phyloP scores from a whole-genome alignment of 2,888 invertebrate genomes.

The Agrochola circellaris region DNA sequence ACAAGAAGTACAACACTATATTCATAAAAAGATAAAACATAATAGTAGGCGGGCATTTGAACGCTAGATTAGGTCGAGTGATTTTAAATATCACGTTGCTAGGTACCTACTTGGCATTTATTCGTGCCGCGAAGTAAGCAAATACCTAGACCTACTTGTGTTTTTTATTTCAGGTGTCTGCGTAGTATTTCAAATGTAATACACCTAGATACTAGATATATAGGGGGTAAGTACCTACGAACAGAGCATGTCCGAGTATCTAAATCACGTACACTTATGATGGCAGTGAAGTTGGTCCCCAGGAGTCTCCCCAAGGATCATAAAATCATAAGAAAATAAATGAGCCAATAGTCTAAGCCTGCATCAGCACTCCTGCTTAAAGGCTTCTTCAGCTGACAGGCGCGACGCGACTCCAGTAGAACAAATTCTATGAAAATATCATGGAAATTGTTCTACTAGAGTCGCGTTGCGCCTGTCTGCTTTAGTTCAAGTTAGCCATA shows the following conservation, averaged over 20 bases:
- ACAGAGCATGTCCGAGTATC: neutral
- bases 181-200: constrained; percentile 8
- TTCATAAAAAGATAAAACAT: constrained; percentile 40
- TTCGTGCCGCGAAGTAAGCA: constrained; percentile 41
- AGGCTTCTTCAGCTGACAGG: too few species aligned
- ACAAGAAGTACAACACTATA: constrained; percentile 11
- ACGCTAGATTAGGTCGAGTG: constrained; percentile 61
- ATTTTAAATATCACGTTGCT: constrained; percentile 62
- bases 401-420: too few species aligned
- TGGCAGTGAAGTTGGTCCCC: neutral
- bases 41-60: constrained; percentile 57
- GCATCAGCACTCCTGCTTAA: neutral
- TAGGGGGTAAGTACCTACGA: too few species aligned
- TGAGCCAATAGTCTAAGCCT: neutral
- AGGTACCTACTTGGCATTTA: constrained; percentile 56
- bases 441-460: too few species aligned
- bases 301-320: too few species aligned
- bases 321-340: neutral
- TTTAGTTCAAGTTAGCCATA: too few species aligned
- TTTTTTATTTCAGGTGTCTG: constrained; percentile 31
- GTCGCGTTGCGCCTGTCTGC: too few species aligned
- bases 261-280: neutral
- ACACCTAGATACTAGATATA: neutral
- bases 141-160: constrained; percentile 35
- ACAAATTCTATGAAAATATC: too few species aligned